Evolutionary conservation across 2,888 invertebrate genomes (phyloP).

Genomic region (Meliscaeva auricollis): DNA sequence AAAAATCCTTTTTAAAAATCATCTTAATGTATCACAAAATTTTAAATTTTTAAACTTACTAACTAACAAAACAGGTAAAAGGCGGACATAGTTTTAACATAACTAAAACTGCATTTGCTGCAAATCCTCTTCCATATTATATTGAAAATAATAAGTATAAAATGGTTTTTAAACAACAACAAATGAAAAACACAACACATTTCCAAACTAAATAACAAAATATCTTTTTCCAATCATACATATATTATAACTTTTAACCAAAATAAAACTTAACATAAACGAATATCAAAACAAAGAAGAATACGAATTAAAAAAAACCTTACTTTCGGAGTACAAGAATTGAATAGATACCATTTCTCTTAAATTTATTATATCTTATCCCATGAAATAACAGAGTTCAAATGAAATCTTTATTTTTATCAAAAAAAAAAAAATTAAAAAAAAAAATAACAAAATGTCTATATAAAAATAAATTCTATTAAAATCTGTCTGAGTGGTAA

Average conservation of each 20-base stretch:
- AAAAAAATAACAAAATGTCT: constrained; percentile 51
- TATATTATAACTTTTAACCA: constrained; percentile 45
- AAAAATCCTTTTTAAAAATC: constrained; percentile 45
- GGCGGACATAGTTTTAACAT: constrained; percentile 53
- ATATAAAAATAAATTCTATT: constrained; percentile 52
- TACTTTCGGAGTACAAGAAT: constrained; percentile 71
- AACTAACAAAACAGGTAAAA: constrained; percentile 35
- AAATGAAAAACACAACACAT: constrained; percentile 52
- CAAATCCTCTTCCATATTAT: constrained; percentile 70
- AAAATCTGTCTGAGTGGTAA: constrained; percentile 70
- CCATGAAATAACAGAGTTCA: constrained; percentile 73
- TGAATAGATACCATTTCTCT: constrained; percentile 59
- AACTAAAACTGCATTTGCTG: constrained; percentile 62
- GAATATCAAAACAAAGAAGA: constrained; percentile 59
- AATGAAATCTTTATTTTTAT: constrained; percentile 69
- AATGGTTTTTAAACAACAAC: constrained; percentile 59
- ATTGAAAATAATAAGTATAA: constrained; percentile 60
- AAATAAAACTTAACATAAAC: constrained; percentile 34
- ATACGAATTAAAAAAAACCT: constrained; percentile 40
- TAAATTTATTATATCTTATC: constrained; percentile 68
- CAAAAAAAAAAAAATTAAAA: constrained; percentile 31
- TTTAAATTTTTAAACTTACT: constrained; percentile 52
- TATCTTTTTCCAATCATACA: constrained; percentile 69
- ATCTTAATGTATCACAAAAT: constrained; percentile 69
- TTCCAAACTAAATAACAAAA: constrained; percentile 66